These are phyloP conservation scores for Xenops minutus DNA, from an alignment of 2,797 vertebrate species.

Conservation along the genomic window DNA sequence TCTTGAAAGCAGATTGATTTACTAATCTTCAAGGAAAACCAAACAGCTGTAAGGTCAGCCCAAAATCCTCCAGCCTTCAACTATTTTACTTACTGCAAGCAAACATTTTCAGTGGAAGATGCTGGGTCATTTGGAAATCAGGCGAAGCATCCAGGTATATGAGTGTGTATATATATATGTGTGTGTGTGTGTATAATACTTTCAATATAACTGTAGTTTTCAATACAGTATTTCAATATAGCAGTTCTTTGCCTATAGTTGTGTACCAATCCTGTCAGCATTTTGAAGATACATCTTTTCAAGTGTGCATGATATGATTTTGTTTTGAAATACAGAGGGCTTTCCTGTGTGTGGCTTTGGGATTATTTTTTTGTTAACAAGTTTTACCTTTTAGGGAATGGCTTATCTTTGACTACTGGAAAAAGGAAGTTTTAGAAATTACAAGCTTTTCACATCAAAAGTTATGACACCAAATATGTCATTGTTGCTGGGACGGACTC, in stretches of 20 bases:
- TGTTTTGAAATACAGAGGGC: fast-evolving
- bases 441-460: neutral
- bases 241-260: neutral
- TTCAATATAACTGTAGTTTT: neutral
- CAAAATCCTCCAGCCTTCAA: neutral
- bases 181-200: neutral
- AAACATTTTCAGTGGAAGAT: neutral
- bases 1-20: neutral
- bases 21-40: neutral
- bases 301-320: neutral
- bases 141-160: neutral
- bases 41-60: neutral
- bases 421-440: neutral
- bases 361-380: neutral
- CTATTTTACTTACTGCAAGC: neutral
- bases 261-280: neutral
- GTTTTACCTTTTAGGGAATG: neutral
- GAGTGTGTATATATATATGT: no score
- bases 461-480: neutral
- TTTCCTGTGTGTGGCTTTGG: neutral
- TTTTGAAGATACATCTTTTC: neutral
- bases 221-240: neutral
- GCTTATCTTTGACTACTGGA: neutral
- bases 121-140: neutral
- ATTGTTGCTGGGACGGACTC: no score